A percentile compares a stretch with the other conserved stretches of the same genome.
Conservation (phyloP, 2,797 vertebrate genomes). For the Sebastiscus tertius region DNA sequence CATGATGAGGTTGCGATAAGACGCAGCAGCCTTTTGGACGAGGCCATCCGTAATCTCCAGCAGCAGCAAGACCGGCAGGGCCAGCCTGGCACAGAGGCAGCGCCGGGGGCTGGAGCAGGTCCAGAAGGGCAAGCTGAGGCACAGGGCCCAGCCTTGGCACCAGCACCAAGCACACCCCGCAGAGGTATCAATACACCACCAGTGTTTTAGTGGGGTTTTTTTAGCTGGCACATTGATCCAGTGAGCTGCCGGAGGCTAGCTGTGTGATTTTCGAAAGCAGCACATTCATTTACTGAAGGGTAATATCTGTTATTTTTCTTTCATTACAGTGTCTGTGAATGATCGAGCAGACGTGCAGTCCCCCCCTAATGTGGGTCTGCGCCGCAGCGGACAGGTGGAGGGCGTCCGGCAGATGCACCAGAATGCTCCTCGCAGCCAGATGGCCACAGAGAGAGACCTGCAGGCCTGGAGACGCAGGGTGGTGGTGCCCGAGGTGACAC, state of each 20-base stretch:
- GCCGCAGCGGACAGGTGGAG: constrained; percentile 96
- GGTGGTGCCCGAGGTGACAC: constrained; percentile 91
- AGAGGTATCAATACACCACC: constrained; percentile 83
- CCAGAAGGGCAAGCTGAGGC: constrained; percentile 63
- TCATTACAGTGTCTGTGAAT: constrained; percentile 86
- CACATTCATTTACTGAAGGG: not conserved
- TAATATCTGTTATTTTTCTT: not conserved
- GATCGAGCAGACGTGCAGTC: constrained; percentile 91
- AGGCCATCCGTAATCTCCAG: constrained; percentile 91
- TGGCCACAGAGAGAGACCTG: constrained; percentile 94
- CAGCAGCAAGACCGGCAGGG: constrained; percentile 86
- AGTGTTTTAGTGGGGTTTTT: not conserved
- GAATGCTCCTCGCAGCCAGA: constrained; percentile 95
- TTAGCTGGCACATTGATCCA: not conserved
- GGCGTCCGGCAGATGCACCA: constrained; percentile 97
- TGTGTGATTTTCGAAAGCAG: not conserved
- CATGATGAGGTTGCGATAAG: constrained; percentile 82
- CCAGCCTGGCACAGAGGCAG: constrained; percentile 61
- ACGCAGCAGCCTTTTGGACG: constrained; percentile 88
- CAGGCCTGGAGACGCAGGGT: constrained; percentile 95
- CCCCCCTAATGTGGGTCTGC: constrained; percentile 92
- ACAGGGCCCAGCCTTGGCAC: constrained; percentile 50
- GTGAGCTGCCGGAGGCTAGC: not conserved
- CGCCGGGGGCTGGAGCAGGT: constrained; percentile 40
- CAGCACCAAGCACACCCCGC: constrained; percentile 85